Conservation (phyloP, 1,140 invertebrate genomes). For the Cotesia typhae region DNA sequence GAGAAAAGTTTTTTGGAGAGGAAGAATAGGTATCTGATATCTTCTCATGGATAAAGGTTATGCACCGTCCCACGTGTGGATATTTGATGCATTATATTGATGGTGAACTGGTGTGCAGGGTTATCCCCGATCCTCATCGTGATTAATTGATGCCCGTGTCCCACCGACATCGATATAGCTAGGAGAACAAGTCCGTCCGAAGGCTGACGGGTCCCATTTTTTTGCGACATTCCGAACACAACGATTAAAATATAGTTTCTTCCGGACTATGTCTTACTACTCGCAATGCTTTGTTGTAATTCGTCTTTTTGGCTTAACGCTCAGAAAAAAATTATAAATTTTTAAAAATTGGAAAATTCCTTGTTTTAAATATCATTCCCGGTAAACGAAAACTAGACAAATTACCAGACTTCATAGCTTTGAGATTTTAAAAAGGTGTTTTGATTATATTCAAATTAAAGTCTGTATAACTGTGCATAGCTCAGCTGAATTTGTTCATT, state of each 20-base stretch:
- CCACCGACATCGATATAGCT: conserved; percentile 41
- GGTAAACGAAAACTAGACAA: no score
- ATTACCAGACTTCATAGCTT: no score
- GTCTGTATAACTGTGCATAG: no score
- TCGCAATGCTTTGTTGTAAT: not conserved
- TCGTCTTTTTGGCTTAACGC: no score
- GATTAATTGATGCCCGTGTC: conserved; percentile 44
- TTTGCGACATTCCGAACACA: conserved; percentile 40
- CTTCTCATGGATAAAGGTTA: conserved; percentile 33
- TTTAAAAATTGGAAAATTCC: no score
- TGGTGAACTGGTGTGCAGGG: conserved; percentile 35
- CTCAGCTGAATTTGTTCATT: no score
- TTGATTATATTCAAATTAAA: no score
- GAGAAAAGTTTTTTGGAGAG: conserved; percentile 25
- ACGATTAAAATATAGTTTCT: conserved; percentile 42
- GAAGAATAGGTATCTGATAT: conserved; percentile 3
- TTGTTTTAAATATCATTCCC: no score
- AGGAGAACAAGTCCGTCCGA: conserved; percentile 35
- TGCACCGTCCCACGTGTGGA: conserved; percentile 36
- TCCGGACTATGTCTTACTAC: conserved; percentile 32
- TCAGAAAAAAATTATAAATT: no score
- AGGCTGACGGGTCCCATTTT: conserved; percentile 42
- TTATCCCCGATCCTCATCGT: conserved; percentile 43
- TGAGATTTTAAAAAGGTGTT: no score
- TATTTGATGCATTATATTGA: conserved; percentile 36